Evolutionary conservation across 2,113 vertebrate species (phyloP).

Genomic region (Cyprinodon variegatus): DNA sequence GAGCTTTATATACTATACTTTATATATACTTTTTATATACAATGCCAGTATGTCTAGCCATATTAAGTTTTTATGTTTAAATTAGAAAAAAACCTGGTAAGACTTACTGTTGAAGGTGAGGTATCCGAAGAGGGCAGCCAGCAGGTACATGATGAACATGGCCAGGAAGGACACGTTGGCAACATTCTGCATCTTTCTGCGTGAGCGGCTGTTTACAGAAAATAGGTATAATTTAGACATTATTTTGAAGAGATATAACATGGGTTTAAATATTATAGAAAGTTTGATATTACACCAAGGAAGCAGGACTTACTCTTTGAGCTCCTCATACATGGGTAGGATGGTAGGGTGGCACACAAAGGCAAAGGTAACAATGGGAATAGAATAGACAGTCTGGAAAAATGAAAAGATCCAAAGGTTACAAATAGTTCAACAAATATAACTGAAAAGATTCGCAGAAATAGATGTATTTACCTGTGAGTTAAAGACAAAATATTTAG

Average conservation of each 20-base stretch:
- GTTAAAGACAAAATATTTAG: constrained; percentile 92
- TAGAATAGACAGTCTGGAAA: constrained; percentile 91
- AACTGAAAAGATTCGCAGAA: not conserved
- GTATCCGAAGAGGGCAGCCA: constrained; percentile 97
- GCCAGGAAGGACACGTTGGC: constrained; percentile 96
- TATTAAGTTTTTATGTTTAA: too few species aligned
- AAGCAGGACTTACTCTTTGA: constrained; percentile 86
- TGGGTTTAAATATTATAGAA: not conserved
- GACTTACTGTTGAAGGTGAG: constrained; percentile 93
- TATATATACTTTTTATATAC: too few species aligned
- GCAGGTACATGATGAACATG: constrained; percentile 98
- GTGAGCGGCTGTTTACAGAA: constrained; percentile 84
- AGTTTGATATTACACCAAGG: not conserved
- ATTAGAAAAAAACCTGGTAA: too few species aligned
- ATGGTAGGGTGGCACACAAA: constrained; percentile 97
- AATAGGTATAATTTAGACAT: constrained; percentile 1
- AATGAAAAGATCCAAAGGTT: not conserved
- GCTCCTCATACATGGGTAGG: constrained; percentile 97
- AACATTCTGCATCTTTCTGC: constrained; percentile 93
- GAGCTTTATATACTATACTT: too few species aligned
- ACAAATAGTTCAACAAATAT: fast-evolving
- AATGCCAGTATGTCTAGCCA: too few species aligned
- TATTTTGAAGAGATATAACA: not conserved
- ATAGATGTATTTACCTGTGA: constrained; percentile 86
- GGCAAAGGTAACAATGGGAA: constrained; percentile 95